phyloP scores from a whole-genome alignment of 2,113 vertebrate species.

The Ophthalmolycus amberensis region DNA sequence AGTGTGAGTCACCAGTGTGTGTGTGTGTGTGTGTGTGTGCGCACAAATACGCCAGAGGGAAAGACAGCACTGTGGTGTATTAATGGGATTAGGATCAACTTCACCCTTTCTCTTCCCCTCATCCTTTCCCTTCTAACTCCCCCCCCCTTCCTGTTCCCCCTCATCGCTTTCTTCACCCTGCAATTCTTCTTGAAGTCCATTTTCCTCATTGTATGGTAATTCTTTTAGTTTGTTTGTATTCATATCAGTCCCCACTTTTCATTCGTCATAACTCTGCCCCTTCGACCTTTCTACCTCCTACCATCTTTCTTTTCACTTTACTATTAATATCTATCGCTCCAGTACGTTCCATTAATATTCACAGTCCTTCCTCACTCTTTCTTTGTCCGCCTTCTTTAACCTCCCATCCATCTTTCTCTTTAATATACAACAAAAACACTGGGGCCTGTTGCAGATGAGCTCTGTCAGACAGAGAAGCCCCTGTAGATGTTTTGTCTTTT shows the following conservation, averaged over 20 bases:
- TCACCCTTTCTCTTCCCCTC: slow-evolving; percentile 34
- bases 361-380: neutral
- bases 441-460: slow-evolving; percentile 36
- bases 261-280: neutral
- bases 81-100: slow-evolving; percentile 78
- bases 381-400: neutral
- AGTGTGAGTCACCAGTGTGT: neutral
- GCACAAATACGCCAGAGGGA: slow-evolving; percentile 35
- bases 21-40: slow-evolving; percentile 9
- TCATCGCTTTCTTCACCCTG: neutral
- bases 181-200: neutral
- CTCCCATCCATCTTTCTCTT: slow-evolving; percentile 4
- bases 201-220: neutral
- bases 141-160: neutral
- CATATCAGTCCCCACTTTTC: neutral
- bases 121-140: neutral
- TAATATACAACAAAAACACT: slow-evolving; percentile 29
- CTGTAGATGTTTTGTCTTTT: slow-evolving; percentile 49
- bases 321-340: neutral
- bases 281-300: neutral
- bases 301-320: neutral
- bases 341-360: neutral
- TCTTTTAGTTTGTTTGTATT: neutral
- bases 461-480: slow-evolving; percentile 45
- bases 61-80: slow-evolving; percentile 62